These are phyloP conservation scores for Platichthys stellatus DNA, from an alignment of 2,113 vertebrate species.

Conservation along the genomic window DNA sequence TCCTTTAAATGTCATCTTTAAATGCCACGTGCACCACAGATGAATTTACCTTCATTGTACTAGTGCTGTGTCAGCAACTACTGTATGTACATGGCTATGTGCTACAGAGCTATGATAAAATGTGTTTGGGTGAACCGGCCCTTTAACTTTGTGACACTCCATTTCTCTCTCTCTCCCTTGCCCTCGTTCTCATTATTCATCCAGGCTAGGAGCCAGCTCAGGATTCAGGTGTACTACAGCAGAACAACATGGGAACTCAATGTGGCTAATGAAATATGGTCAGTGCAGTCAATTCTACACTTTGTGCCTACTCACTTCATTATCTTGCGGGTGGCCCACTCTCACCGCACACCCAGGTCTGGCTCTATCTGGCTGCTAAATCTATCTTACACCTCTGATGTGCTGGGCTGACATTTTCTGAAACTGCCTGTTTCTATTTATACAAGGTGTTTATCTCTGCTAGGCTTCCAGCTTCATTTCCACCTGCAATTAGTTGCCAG, in stretches of 20 bases:
- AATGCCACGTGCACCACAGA: not conserved
- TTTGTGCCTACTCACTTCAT: conserved; percentile 62
- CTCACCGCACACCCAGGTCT: conserved; percentile 35
- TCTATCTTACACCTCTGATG: conserved; percentile 52
- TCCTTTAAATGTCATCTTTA: not conserved
- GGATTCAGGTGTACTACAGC: conserved; percentile 41
- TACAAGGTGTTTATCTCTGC: conserved; percentile 59
- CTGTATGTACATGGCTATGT: not conserved
- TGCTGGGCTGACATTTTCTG: conserved; percentile 30
- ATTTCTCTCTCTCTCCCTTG: not conserved
- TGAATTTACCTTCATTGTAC: not conserved
- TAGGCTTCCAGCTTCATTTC: conserved; percentile 34
- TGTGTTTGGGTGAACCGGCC: not conserved
- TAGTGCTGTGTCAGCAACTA: not conserved
- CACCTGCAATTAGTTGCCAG: conserved; percentile 57
- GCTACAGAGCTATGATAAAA: not conserved
- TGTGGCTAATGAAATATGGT: conserved; percentile 73
- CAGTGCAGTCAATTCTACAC: conserved; percentile 63
- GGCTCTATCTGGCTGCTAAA: conserved; percentile 42
- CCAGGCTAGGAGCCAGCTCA: not conserved
- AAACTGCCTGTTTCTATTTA: conserved; percentile 62
- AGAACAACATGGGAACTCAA: conserved; percentile 46
- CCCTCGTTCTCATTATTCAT: not conserved
- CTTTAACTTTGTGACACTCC: not conserved
- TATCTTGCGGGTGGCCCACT: conserved; percentile 66